These are phyloP conservation scores for Bombus soroeensis DNA, from an alignment of 1,140 invertebrate genomes.

Conservation along the genomic window DNA sequence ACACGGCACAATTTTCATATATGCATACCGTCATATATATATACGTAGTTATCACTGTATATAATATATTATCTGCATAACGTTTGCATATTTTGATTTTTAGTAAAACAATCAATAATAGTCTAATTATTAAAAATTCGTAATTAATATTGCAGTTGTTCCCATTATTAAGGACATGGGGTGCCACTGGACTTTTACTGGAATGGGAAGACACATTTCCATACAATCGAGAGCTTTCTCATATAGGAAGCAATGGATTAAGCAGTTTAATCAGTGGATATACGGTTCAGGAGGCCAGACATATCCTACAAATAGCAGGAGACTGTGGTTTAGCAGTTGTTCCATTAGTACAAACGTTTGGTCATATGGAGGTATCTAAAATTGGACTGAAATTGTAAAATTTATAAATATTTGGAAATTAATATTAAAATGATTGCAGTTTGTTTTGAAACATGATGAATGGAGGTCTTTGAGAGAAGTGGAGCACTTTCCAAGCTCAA, in stretches of 20 bases:
- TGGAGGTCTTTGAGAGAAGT: slow-evolving; percentile 92
- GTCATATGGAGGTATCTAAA: slow-evolving; percentile 90
- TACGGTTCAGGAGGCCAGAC: slow-evolving; percentile 84
- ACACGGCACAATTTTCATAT: not conserved
- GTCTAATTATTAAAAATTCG: too few relatives aligned
- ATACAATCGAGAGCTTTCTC: slow-evolving; percentile 86
- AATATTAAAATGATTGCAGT: slow-evolving; percentile 80
- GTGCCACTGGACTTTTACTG: slow-evolving; percentile 91
- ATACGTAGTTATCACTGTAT: not conserved
- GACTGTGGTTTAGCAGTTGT: slow-evolving; percentile 90
- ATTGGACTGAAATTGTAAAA: not conserved
- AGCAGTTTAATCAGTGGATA: slow-evolving; percentile 86
- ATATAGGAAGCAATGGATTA: slow-evolving; percentile 85
- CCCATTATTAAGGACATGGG: slow-evolving; percentile 85
- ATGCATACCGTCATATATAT: not conserved
- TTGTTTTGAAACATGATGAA: slow-evolving; percentile 91
- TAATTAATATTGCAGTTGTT: slow-evolving; percentile 82
- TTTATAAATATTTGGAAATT: slow-evolving; percentile 88
- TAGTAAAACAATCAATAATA: not conserved
- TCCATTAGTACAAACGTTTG: slow-evolving; percentile 97
- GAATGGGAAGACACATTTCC: slow-evolving; percentile 98
- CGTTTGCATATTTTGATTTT: not conserved
- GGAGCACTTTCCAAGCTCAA: slow-evolving; percentile 89
- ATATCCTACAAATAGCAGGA: slow-evolving; percentile 85
- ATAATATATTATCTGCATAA: not conserved